These are phyloP conservation scores for Ibycter americanus DNA, from an alignment of 2,797 vertebrate species.

Conservation along the genomic window DNA sequence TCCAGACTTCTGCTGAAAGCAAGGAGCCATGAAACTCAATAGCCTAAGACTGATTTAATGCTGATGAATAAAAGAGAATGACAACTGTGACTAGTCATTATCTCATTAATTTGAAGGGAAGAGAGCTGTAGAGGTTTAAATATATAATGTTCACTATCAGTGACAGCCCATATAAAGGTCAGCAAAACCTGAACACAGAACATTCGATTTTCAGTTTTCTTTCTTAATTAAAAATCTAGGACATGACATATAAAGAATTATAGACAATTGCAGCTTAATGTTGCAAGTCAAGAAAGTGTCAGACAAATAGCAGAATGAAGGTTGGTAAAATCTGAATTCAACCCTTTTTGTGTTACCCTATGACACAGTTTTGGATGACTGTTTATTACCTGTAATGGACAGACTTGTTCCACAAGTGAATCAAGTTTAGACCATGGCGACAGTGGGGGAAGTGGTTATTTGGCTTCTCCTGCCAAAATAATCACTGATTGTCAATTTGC, in stretches of 20 bases:
- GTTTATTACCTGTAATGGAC: not conserved
- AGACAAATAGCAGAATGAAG: not conserved
- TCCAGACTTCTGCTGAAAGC: not conserved
- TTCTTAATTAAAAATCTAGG: not conserved
- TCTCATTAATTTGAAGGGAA: not conserved
- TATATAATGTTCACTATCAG: not conserved
- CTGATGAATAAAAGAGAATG: not conserved
- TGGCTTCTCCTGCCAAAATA: not conserved
- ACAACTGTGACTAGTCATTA: not conserved
- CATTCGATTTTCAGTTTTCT: not conserved
- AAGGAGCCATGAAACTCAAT: not conserved
- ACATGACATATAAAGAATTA: not conserved
- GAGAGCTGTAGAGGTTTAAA: not conserved
- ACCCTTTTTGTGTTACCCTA: not conserved
- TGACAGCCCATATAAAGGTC: not conserved
- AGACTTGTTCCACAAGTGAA: not conserved
- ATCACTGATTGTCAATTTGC: not conserved
- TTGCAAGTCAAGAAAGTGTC: not conserved
- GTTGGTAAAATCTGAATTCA: not conserved
- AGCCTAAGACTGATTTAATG: not conserved
- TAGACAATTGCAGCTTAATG: not conserved
- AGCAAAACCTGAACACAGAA: not conserved
- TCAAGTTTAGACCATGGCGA: not conserved
- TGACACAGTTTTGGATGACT: not conserved
- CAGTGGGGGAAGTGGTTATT: accelerated